phyloP scores from a whole-genome alignment of 1,140 invertebrate species.

The Pachypsylla venusta region DNA sequence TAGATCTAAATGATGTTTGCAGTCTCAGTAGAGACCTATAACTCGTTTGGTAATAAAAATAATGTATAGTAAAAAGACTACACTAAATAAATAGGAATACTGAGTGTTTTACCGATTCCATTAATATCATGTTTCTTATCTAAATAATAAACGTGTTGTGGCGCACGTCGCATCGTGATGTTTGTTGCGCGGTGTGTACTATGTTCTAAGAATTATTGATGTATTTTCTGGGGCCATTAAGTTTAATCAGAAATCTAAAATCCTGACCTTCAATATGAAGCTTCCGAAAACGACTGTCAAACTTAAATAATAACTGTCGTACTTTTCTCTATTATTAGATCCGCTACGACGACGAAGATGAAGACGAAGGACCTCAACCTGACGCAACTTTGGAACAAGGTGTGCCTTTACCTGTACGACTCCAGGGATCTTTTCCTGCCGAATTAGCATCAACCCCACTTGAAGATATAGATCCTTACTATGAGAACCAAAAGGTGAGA shows the following conservation, averaged over 20 bases:
- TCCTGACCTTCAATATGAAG: neutral
- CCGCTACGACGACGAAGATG: conserved; percentile 89
- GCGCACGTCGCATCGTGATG: too few species aligned
- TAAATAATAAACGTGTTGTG: too few species aligned
- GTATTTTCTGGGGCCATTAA: neutral
- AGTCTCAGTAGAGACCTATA: too few species aligned
- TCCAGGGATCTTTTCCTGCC: conserved; percentile 76
- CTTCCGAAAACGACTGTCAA: neutral
- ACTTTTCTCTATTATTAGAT: conserved; percentile 39
- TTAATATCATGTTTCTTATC: too few species aligned
- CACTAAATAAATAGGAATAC: too few species aligned
- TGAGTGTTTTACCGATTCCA: too few species aligned
- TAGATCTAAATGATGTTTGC: too few species aligned
- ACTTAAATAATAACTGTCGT: neutral
- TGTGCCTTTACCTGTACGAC: conserved; percentile 68
- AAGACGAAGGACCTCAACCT: conserved; percentile 87
- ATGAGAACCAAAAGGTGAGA: conserved; percentile 76
- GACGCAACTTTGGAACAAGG: conserved; percentile 86
- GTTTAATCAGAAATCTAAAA: neutral
- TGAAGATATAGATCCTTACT: conserved; percentile 89
- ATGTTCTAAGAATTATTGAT: too few species aligned
- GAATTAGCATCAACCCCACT: conserved; percentile 84
- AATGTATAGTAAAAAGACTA: too few species aligned
- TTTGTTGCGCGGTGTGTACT: too few species aligned
- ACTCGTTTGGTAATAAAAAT: too few species aligned